These are phyloP conservation scores for Salticus scenicus DNA, from an alignment of 2,888 invertebrate genomes.

Conservation along the genomic window DNA sequence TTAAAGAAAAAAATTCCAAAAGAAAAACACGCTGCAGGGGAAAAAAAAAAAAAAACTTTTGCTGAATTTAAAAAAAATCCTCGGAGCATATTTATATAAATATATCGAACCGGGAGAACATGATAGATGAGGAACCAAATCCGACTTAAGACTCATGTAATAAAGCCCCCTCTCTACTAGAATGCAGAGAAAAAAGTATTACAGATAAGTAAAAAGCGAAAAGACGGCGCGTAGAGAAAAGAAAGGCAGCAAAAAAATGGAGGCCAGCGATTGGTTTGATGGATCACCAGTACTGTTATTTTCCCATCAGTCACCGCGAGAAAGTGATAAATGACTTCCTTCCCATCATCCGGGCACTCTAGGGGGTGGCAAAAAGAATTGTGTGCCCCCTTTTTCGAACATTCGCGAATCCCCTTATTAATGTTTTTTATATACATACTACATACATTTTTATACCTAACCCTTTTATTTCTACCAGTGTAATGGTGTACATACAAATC, in stretches of 20 bases:
- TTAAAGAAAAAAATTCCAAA: constrained; percentile 10
- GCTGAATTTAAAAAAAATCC: neutral
- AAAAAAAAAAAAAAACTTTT: constrained; percentile 12
- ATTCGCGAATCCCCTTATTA: neutral
- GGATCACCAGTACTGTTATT: constrained; percentile 69
- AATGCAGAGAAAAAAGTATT: constrained; percentile 31
- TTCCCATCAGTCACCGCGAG: constrained; percentile 69
- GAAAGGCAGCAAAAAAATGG: constrained; percentile 47
- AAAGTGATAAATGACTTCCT: constrained; percentile 70
- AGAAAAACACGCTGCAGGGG: neutral
- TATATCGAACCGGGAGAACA: constrained; percentile 62
- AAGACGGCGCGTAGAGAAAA: constrained; percentile 19
- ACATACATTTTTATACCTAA: constrained; percentile 1
- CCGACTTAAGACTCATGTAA: constrained; percentile 69
- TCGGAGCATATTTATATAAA: constrained; percentile 67
- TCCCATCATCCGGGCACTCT: constrained; percentile 68
- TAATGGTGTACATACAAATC: constrained; percentile 53
- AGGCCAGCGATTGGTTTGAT: constrained; percentile 69
- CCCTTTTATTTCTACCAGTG: constrained; percentile 40
- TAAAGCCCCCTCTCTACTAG: constrained; percentile 65
- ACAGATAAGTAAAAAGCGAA: constrained; percentile 67
- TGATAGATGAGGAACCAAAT: constrained; percentile 67
- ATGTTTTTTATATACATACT: too few relatives aligned
- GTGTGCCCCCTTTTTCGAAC: constrained; percentile 31
- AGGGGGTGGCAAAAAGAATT: constrained; percentile 32